phyloP scores from a whole-genome alignment of 2,888 invertebrate species.

The Megalurothrips usitatus region DNA sequence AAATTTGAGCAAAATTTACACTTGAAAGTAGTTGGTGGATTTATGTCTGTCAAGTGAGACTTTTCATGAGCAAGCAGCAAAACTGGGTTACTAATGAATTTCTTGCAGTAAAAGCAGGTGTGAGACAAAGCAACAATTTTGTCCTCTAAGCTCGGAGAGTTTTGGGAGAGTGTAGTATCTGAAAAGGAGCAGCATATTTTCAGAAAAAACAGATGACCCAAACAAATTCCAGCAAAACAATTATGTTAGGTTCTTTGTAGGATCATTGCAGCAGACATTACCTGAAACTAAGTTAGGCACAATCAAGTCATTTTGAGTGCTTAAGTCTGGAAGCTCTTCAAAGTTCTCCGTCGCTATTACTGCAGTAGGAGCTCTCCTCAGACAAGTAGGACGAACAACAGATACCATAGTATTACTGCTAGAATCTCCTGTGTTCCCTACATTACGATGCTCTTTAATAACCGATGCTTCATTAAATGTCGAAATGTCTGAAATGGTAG shows the following conservation, averaged over 20 bases:
- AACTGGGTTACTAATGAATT: not conserved
- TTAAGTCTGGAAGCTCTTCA: not conserved
- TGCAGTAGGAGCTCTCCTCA: not conserved
- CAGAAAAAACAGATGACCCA: too few species aligned
- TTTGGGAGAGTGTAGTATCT: not conserved
- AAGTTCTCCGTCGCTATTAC: not conserved
- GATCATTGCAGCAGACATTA: too few species aligned
- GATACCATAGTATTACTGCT: not conserved
- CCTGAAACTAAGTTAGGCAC: too few species aligned
- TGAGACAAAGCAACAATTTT: not conserved
- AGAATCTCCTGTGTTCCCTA: not conserved
- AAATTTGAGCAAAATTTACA: not conserved
- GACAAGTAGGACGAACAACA: not conserved
- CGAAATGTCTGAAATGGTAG: not conserved
- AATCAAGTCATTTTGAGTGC: too few species aligned
- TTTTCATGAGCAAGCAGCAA: constrained; percentile 21
- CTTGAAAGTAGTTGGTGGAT: not conserved
- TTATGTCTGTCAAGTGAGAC: not conserved
- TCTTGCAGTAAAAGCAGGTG: not conserved
- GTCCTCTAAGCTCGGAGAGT: not conserved
- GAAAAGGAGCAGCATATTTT: not conserved
- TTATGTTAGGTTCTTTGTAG: too few species aligned
- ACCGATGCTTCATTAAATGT: not conserved
- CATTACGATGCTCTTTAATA: not conserved
- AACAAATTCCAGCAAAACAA: too few species aligned